Evolutionary conservation across 2,888 invertebrate species (phyloP), one percentile per base, ranked within the genome.

Genomic region (Epistrophe grossulariae): DNA sequence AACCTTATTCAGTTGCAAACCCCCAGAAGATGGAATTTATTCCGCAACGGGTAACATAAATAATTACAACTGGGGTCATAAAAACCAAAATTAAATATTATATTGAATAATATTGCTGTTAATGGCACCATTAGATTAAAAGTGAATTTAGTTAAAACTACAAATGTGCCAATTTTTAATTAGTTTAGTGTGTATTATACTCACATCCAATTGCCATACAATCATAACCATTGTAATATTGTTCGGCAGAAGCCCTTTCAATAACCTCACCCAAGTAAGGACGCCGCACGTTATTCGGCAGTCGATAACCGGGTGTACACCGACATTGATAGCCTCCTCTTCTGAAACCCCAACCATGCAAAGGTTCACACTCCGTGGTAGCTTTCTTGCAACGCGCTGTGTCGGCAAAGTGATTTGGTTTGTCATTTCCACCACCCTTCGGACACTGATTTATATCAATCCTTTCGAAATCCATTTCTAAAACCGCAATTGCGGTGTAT

Each of bases 361-460:
- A 93, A 0, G 99, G 99, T 93, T 99, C 99, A 93, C 99, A 99
- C 97, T 98, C 97, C 8, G 98, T 98, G 2, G 97, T 97, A 90
- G 97, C 96, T 89, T 95, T 95, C 94, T 98, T 98, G 94, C 99
- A 99, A 81, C 98, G 94, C 0, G 98, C 97, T 0, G 98, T 98
- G 88, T 97, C 96, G 2, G 96, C 96, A 94, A 98, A 99, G 91
- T 95, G 94, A 93, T 99, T 99, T 0, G 97, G 97, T 43, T 96
- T 95, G 89, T 95, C 96, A 91, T 99, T 99, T 60, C 99, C 99
- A 89, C 95, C 94, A 78, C 98, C 97, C 85, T 94, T 94, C 0
- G 99, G 98, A 94, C 99, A 99, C 91, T 99, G 99, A 94, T 99
- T 99, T 92, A 99, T 98, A 91, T 99, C 99, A 92, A 99, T 97